Percentiles rank a stretch among this genome's conserved stretches.
Evolutionary conservation across 2,888 invertebrate genomes (phyloP).

Genomic region (Epinotia bilunana): DNA sequence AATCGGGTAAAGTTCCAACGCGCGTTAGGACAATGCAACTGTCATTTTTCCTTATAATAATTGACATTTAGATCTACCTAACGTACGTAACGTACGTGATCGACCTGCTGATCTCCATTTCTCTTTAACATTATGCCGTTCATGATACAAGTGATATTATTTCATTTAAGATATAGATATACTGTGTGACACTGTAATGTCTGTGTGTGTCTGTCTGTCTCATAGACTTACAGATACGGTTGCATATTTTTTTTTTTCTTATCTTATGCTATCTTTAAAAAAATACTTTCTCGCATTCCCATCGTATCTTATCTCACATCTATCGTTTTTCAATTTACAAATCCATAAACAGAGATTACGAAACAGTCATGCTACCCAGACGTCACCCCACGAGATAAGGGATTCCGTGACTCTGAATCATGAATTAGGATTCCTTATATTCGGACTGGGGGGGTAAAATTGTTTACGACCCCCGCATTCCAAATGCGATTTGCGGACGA

Average conservation of each 20-base stretch:
- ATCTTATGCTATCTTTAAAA: neutral
- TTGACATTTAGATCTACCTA: too few relatives aligned
- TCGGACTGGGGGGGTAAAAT: slow-evolving; percentile 24
- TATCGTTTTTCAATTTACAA: slow-evolving; percentile 1
- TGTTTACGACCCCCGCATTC: slow-evolving; percentile 43
- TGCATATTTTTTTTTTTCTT: neutral
- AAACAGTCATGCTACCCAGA: slow-evolving; percentile 21
- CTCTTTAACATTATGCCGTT: neutral
- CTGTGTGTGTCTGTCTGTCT: neutral
- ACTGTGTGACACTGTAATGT: neutral
- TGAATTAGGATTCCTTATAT: slow-evolving; percentile 42
- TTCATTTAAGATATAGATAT: neutral
- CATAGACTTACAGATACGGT: neutral
- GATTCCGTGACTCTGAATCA: slow-evolving; percentile 45
- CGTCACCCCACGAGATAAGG: slow-evolving; percentile 32
- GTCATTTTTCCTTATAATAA: too few relatives aligned
- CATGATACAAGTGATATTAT: neutral
- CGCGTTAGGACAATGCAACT: too few relatives aligned
- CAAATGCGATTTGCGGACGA: neutral
- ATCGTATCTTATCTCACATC: neutral
- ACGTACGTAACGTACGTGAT: too few relatives aligned
- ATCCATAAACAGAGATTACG: slow-evolving; percentile 14
- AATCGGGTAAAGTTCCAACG: too few relatives aligned
- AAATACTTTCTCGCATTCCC: neutral
- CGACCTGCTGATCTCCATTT: neutral